Evolutionary conservation across 2,888 invertebrate species (phyloP).

Genomic region (Microdon myrmicae): DNA sequence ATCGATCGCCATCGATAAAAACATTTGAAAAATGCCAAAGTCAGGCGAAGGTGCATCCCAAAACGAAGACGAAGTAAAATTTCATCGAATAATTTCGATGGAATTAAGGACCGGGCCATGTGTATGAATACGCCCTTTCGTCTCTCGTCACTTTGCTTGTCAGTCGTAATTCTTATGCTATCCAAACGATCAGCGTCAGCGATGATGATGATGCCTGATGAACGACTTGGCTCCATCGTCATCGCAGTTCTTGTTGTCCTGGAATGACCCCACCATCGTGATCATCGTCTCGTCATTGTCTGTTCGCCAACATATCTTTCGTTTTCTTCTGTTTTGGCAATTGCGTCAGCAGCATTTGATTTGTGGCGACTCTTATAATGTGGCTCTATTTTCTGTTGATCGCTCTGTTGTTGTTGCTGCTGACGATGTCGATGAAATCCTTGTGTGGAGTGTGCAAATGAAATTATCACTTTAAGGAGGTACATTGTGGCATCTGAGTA

Average conservation of each 20-base stretch:
- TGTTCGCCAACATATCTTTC: slow-evolving; percentile 18
- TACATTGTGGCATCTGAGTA: slow-evolving; percentile 16
- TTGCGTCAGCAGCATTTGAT: slow-evolving; percentile 36
- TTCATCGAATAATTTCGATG: slow-evolving; percentile 44
- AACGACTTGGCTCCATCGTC: slow-evolving; percentile 40
- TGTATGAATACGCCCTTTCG: too few relatives aligned
- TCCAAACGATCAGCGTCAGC: slow-evolving; percentile 48
- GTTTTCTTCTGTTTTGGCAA: slow-evolving; percentile 27
- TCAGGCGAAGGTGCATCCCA: slow-evolving; percentile 7
- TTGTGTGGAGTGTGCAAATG: slow-evolving; percentile 38
- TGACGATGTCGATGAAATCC: slow-evolving; percentile 5
- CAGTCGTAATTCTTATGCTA: slow-evolving; percentile 43
- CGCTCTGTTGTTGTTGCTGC: slow-evolving; percentile 1
- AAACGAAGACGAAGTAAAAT: slow-evolving; percentile 29
- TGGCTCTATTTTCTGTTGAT: too few relatives aligned
- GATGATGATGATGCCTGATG: slow-evolving; percentile 51
- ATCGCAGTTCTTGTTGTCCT: slow-evolving; percentile 4
- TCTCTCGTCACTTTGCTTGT: neutral
- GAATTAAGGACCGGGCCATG: slow-evolving; percentile 46
- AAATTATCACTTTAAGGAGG: slow-evolving; percentile 43
- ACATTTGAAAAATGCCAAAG: slow-evolving; percentile 48
- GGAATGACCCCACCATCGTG: too few relatives aligned
- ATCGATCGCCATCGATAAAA: slow-evolving; percentile 51
- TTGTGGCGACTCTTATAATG: slow-evolving; percentile 19
- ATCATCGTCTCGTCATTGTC: slow-evolving; percentile 36